These are phyloP conservation scores for Lymantria monacha DNA, from an alignment of 2,888 invertebrate genomes.

Conservation along the genomic window DNA sequence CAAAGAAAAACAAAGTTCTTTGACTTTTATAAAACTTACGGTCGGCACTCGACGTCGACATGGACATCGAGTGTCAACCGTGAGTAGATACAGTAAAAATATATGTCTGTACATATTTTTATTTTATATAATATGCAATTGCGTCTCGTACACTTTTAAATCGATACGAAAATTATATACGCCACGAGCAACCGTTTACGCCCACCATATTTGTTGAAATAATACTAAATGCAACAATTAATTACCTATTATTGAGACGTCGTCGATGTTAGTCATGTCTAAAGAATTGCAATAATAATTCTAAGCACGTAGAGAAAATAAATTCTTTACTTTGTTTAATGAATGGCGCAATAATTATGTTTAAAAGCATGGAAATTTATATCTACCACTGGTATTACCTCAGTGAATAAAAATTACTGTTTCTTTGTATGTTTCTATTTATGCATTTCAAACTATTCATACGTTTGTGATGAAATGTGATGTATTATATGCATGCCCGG, in stretches of 20 bases:
- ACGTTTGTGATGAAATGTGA: too few relatives aligned
- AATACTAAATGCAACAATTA: conserved; percentile 15
- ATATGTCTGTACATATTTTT: too few relatives aligned
- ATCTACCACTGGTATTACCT: too few relatives aligned
- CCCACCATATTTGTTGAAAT: conserved; percentile 21
- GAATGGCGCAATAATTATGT: not conserved
- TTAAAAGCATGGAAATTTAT: not conserved
- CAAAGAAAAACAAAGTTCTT: too few relatives aligned
- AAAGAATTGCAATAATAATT: not conserved
- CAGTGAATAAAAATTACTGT: too few relatives aligned
- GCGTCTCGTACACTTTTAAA: conserved; percentile 7
- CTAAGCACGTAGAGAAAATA: not conserved
- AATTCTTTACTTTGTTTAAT: not conserved
- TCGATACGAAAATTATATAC: conserved; percentile 20
- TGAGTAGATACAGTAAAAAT: too few relatives aligned
- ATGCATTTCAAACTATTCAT: too few relatives aligned
- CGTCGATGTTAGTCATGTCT: conserved; percentile 10
- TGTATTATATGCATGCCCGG: too few relatives aligned
- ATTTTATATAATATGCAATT: not conserved
- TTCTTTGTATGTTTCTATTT: too few relatives aligned
- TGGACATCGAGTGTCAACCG: too few relatives aligned
- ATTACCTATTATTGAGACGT: conserved; percentile 4
- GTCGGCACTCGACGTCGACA: too few relatives aligned
- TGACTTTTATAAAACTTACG: too few relatives aligned
- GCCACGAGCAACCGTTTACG: conserved; percentile 19